Evolutionary conservation across 2,888 invertebrate species (phyloP).

Genomic region (Tupiocoris notatus): DNA sequence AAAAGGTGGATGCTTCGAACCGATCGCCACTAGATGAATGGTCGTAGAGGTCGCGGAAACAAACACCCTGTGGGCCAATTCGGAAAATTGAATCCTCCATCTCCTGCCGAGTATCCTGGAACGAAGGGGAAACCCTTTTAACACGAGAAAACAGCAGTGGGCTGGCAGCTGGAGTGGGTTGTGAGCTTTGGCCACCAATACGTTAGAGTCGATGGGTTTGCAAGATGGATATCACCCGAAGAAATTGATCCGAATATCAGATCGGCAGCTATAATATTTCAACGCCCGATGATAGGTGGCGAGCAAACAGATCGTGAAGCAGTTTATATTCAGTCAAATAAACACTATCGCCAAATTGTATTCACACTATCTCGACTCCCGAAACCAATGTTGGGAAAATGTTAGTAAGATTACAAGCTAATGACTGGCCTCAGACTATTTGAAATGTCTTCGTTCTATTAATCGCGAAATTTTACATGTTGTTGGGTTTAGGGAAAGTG

Average conservation of each 20-base stretch:
- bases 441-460: too few species aligned
- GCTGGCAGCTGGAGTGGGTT: background rate
- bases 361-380: too few species aligned
- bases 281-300: background rate
- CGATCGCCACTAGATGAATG: slow-evolving; percentile 9
- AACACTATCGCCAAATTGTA: too few species aligned
- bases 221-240: slow-evolving; percentile 24
- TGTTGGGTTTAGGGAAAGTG: too few species aligned
- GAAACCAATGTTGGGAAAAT: too few species aligned
- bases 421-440: too few species aligned
- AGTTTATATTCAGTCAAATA: too few species aligned
- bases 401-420: too few species aligned
- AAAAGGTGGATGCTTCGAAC: background rate
- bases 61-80: slow-evolving; percentile 38
- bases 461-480: too few species aligned
- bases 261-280: background rate
- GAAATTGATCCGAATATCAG: background rate
- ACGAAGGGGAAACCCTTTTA: background rate
- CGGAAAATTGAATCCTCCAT: slow-evolving; percentile 37
- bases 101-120: background rate
- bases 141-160: slow-evolving; percentile 12
- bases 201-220: slow-evolving; percentile 27
- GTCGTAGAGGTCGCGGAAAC: slow-evolving; percentile 35
- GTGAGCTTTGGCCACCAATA: slow-evolving; percentile 18
- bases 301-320: too few species aligned